A percentile compares a stretch with the other conserved stretches of the same genome.
phyloP scores from a whole-genome alignment of 2,888 invertebrate genomes.

The Hecatera dysodea region DNA sequence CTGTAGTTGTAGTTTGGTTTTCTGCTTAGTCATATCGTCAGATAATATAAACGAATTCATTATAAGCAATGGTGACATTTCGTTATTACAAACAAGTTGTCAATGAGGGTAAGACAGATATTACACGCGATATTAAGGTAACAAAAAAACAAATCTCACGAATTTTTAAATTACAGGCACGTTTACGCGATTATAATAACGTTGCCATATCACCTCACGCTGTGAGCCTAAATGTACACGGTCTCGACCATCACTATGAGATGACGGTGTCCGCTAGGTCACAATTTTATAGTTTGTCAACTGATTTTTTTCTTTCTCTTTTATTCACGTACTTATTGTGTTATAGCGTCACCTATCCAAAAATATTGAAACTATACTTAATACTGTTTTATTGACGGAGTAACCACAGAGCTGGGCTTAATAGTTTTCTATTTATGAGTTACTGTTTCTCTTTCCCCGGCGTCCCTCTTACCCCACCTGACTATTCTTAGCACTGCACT shows the following conservation, averaged over 20 bases:
- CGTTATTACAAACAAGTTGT: not conserved
- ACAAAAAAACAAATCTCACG: not conserved
- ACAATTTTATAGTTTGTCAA: no score
- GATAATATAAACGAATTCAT: slow-evolving; percentile 1
- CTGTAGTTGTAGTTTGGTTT: not conserved
- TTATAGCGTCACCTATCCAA: no score
- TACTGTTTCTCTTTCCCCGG: no score
- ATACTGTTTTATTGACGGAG: no score
- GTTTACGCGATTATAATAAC: not conserved
- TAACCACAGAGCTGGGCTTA: no score
- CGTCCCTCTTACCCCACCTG: no score
- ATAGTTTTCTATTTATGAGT: no score
- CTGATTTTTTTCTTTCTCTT: no score
- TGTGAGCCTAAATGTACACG: not conserved
- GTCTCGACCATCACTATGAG: slow-evolving; percentile 19
- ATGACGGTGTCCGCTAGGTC: slow-evolving; percentile 36
- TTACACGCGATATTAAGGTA: not conserved
- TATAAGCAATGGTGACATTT: not conserved
- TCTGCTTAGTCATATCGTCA: not conserved
- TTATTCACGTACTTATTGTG: no score
- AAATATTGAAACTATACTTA: no score
- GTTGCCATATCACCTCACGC: no score
- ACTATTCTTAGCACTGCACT: no score
- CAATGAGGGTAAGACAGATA: not conserved
- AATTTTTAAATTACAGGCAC: not conserved